These are phyloP conservation scores for Carlito syrichta DNA, from an alignment of 2,113 vertebrate species.

Conservation along the genomic window DNA sequence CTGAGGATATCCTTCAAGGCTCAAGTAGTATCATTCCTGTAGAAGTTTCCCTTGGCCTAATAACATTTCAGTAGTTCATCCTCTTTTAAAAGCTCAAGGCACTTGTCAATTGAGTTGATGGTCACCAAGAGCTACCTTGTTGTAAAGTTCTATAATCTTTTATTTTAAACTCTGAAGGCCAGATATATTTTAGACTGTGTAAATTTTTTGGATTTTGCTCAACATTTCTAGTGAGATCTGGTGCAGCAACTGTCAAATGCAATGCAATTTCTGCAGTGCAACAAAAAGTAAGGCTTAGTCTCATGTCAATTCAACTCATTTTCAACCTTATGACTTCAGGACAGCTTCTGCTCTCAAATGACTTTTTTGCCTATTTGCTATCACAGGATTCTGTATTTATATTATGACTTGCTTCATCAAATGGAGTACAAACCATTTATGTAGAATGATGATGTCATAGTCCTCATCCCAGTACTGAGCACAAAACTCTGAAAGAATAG, in stretches of 20 bases:
- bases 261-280: not conserved
- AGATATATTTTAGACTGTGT: not conserved
- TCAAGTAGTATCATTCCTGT: not conserved
- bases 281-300: not conserved
- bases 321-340: not conserved
- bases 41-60: not conserved
- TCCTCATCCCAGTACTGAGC: not conserved
- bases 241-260: not conserved
- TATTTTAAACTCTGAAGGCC: no score
- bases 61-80: not conserved
- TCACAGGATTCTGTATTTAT: not conserved
- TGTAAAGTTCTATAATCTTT: no score
- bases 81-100: no score
- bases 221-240: not conserved
- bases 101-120: no score
- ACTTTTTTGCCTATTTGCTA: not conserved
- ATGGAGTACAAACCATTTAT: not conserved
- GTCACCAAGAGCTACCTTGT: no score
- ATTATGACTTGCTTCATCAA: not conserved
- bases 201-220: not conserved
- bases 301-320: not conserved
- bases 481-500: not conserved
- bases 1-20: not conserved
- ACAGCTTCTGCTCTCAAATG: not conserved
- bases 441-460: not conserved